Evolutionary conservation across 2,888 invertebrate species (phyloP).

Genomic region (Lacanobia wlatinum): DNA sequence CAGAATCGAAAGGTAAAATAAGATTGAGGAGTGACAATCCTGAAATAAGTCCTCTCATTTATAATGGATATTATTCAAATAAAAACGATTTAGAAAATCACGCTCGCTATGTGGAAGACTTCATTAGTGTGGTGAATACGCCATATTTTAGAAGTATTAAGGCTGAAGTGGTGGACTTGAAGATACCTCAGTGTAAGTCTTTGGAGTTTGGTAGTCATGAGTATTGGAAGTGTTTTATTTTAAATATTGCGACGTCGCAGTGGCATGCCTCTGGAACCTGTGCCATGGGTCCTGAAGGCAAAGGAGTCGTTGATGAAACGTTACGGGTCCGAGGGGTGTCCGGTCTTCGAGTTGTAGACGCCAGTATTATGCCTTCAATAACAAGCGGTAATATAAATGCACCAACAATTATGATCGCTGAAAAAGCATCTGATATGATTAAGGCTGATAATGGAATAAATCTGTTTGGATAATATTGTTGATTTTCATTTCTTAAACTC

Average conservation of each 20-base stretch:
- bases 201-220: slow-evolving; percentile 62
- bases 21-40: slow-evolving; percentile 68
- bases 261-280: slow-evolving; percentile 84
- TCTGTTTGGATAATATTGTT: neutral
- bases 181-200: slow-evolving; percentile 64
- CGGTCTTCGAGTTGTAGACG: slow-evolving; percentile 91
- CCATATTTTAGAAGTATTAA: slow-evolving; percentile 65
- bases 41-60: slow-evolving; percentile 65
- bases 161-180: slow-evolving; percentile 61
- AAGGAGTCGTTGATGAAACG: slow-evolving; percentile 74
- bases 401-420: slow-evolving; percentile 91
- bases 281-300: slow-evolving; percentile 74
- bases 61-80: slow-evolving; percentile 66
- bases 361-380: slow-evolving; percentile 92
- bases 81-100: slow-evolving; percentile 67
- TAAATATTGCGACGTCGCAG: slow-evolving; percentile 89
- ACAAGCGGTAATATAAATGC: slow-evolving; percentile 91
- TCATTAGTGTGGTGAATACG: slow-evolving; percentile 66
- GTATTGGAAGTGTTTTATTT: slow-evolving; percentile 73
- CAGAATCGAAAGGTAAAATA: slow-evolving; percentile 73
- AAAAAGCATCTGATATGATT: slow-evolving; percentile 91
- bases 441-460: slow-evolving; percentile 76
- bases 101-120: slow-evolving; percentile 65
- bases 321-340: slow-evolving; percentile 88
- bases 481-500: neutral